These are phyloP conservation scores for Astur gentilis DNA, from an alignment of 2,113 vertebrate genomes.

Conservation along the genomic window DNA sequence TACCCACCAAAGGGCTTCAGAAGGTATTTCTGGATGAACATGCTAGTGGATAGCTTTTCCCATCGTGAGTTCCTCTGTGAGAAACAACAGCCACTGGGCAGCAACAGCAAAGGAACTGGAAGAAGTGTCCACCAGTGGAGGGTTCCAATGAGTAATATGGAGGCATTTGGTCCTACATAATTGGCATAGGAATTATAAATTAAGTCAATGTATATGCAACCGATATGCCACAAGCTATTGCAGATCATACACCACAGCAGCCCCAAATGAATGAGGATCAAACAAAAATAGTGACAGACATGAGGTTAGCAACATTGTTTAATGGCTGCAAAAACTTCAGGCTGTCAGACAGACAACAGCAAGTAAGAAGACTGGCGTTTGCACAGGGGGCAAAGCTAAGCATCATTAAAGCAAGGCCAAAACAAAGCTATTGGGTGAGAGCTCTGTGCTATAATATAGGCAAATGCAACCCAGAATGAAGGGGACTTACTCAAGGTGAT, in stretches of 20 bases:
- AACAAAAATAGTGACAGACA: not conserved
- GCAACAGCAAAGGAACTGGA: not conserved
- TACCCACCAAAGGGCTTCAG: not conserved
- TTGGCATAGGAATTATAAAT: not conserved
- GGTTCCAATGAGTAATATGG: not conserved
- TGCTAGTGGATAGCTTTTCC: not conserved
- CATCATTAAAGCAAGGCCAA: not conserved
- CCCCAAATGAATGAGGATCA: not conserved
- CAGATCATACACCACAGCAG: not conserved
- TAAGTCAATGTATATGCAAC: not conserved
- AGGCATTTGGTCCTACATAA: not conserved
- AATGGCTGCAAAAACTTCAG: not conserved
- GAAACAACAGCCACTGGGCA: not conserved
- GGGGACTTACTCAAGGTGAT: not conserved
- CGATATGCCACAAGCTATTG: not conserved
- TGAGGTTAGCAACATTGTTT: not conserved
- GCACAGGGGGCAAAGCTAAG: not conserved
- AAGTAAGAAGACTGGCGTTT: not conserved
- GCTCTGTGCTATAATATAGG: not conserved
- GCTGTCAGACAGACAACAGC: not conserved
- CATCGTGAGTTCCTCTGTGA: not conserved
- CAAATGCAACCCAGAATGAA: not conserved
- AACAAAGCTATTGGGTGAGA: not conserved
- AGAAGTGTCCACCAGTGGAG: not conserved
- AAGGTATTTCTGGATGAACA: not conserved